phyloP scores from a whole-genome alignment of 2,888 invertebrate species.

The Tuta absoluta region DNA sequence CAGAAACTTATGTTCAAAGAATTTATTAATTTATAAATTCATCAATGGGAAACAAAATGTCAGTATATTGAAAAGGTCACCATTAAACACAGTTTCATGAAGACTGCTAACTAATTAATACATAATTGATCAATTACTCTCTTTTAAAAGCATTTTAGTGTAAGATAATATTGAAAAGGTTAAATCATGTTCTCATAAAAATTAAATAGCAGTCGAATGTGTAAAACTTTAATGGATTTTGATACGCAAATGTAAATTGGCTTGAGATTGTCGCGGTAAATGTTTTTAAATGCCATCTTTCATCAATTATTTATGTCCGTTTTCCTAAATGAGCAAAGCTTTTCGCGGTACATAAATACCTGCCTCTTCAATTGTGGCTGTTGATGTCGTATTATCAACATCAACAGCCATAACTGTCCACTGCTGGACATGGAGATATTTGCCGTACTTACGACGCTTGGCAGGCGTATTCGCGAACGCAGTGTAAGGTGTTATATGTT shows the following conservation, averaged over 20 bases:
- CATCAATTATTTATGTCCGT: too few relatives aligned
- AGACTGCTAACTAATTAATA: constrained; percentile 12
- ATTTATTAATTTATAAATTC: neutral
- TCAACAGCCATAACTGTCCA: too few relatives aligned
- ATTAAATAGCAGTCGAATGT: neutral
- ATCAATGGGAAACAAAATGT: neutral
- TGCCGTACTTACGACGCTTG: too few relatives aligned
- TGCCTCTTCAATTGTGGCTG: too few relatives aligned
- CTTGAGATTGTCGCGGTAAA: neutral
- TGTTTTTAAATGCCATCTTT: neutral
- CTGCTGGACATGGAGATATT: too few relatives aligned
- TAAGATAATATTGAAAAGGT: constrained; percentile 11
- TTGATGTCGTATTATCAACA: too few relatives aligned
- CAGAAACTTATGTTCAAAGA: neutral
- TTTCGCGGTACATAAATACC: too few relatives aligned
- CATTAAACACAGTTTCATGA: neutral
- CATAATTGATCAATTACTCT: constrained; percentile 10
- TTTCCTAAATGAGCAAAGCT: too few relatives aligned
- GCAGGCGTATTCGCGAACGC: too few relatives aligned
- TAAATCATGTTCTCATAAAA: neutral
- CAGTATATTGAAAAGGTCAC: neutral
- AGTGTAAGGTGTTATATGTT: too few relatives aligned
- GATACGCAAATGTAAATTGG: neutral
- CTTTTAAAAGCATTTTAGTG: constrained; percentile 12
- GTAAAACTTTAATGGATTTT: constrained; percentile 1